Base-by-base conservation (phyloP, 2,797 vertebrate genomes). In the Sebastes matsubarae region DNA sequence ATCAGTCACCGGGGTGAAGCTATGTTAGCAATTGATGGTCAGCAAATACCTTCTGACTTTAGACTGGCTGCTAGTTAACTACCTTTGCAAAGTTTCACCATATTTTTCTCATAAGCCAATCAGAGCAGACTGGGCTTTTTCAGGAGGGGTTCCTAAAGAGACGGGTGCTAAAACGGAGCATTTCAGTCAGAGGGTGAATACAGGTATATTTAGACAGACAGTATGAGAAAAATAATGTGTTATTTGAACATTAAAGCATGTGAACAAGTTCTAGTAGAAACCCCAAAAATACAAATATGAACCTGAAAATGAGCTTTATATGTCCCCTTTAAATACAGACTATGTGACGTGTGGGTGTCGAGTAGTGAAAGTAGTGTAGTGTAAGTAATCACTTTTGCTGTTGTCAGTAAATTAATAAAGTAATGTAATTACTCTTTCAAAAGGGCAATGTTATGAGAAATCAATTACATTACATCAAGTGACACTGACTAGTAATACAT, bases 1-100 rank as follows among this genome's bases (percentile, higher is more conserved):
- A 34, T 34, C 36, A 38, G n/a, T 27, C 64, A 38, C 8, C 6
- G 5, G 11, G 20, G 12, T 46, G 32, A 50, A 61, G 58, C 38
- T 59, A 71, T 1, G 1, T 32, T 30, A 72, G 9, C n/a, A 18
- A n/a, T 13, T 34, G 11, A 36, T 36, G 11, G 34, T 36, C 34
- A 36, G 34, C 11, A 36, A 36, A 36, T 36, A 72, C 13, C 14
- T 50, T 24, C 32, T 10, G 30, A 50, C 8, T 18, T 13, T 25
- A 25, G 9, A 52, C n/a, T 25, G 16, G 14, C 46, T 14, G 46
- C 22, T 64, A 57, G 22, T 32, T 32, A 24, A 61, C 18, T 20
- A 50, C 46, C 16, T 50, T 50, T 50, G 46, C 18, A 20, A 50
- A 52, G 6, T 0, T 52, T 0, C 18, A 0, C 18, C 3, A 0